Base-by-base conservation (phyloP, 2,113 vertebrate genomes). In the Stigmatopora nigra region DNA sequence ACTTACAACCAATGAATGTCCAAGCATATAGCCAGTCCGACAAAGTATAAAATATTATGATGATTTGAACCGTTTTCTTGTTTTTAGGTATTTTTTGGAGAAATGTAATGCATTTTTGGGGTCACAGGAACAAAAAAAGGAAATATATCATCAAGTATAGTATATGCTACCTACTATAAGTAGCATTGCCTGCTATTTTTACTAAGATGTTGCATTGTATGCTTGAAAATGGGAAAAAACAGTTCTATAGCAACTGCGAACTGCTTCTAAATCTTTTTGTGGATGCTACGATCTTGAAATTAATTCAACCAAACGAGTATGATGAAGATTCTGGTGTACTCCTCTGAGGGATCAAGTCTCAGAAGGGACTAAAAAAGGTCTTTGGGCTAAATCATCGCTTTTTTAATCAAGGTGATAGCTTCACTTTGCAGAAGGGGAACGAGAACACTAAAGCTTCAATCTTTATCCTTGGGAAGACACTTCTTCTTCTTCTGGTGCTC, bases 401-500 rank as follows among this genome's bases (percentile, higher is more conserved):
- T n/a, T 59, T 59, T 19, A 22, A 16, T 36, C 19, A 17, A 59
- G 16, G 15, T 16, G 56, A 58, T 35, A 35, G 11, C 7, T 5
- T 13, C 10, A 10, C 56, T 5, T 13, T 17, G 17, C 56, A 8
- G 31, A 73, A 64, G 78, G 72, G n/a, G n/a, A n/a, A n/a, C n/a
- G n/a, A n/a, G 73, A 73, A 68, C 45, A 13, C 25, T 31, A 11
- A 45, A 55, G 62, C 73, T 71, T 78, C 70, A 63, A 67, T 76
- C 63, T n/a, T n/a, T 51, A n/a, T 48, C 10, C 62, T 73, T 69
- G 31, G 36, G 46, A 1, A 67, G 53, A n/a, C 0, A 2, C 9
- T 53, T 71, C 65, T 57, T 62, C 20, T 31, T 55, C 60, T 36
- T 68, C 68, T 81, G 64, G 61, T 75, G 36, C 78, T 83, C 76